phyloP scores from a whole-genome alignment of 2,888 invertebrate species.

The Prosopocoilus inquinatus region DNA sequence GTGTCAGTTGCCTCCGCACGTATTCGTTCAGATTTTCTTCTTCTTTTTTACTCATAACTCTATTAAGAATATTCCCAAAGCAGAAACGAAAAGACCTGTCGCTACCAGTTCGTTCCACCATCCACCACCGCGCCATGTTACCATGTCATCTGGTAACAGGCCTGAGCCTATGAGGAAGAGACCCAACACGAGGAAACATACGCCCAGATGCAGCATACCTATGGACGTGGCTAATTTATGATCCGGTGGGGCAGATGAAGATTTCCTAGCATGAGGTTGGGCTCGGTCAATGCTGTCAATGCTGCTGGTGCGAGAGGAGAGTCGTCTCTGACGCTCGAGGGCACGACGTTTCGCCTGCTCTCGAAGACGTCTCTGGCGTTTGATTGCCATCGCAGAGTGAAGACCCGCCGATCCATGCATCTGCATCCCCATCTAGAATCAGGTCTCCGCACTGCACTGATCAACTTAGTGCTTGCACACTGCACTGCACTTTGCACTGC shows the following conservation, averaged over 20 bases:
- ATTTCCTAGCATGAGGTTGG: conserved; percentile 62
- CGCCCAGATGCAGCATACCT: conserved; percentile 86
- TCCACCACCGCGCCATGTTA: conserved; percentile 66
- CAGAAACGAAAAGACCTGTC: conserved; percentile 73
- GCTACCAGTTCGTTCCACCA: conserved; percentile 86
- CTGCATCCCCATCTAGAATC: conserved; percentile 41
- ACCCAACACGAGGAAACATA: conserved; percentile 81
- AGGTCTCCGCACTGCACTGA: conserved; percentile 26
- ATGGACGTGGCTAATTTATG: conserved; percentile 78
- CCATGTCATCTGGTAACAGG: conserved; percentile 73
- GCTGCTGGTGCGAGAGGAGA: conserved; percentile 77
- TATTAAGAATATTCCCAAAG: conserved; percentile 76
- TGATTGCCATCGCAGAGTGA: conserved; percentile 90
- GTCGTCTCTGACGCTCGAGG: conserved; percentile 65
- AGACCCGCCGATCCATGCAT: conserved; percentile 87
- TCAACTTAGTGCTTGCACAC: conserved; percentile 7
- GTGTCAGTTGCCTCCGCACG: conserved; percentile 79
- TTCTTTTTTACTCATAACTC: conserved; percentile 75
- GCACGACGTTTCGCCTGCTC: conserved; percentile 70
- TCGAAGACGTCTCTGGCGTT: conserved; percentile 82
- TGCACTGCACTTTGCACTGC: conserved; percentile 20
- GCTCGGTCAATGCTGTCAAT: conserved; percentile 66
- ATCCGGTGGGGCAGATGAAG: conserved; percentile 50
- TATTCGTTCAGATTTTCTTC: conserved; percentile 83
- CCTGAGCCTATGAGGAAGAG: conserved; percentile 77